Evolutionary conservation across 2,113 vertebrate genomes (phyloP).

Genomic region (Cinclus cinclus): DNA sequence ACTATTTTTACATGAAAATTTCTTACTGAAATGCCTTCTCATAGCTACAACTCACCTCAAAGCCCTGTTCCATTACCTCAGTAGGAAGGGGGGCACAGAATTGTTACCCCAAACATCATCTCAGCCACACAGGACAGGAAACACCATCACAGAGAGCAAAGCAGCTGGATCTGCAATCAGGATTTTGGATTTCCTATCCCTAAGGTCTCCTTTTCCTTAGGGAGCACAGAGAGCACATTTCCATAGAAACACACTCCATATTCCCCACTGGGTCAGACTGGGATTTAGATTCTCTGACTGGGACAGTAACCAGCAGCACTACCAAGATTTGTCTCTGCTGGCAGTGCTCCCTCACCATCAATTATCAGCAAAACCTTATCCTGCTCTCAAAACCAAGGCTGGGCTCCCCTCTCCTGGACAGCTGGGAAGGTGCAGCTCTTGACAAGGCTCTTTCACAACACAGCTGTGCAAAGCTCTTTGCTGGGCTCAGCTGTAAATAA

Average conservation of each 20-base stretch:
- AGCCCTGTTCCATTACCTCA: neutral
- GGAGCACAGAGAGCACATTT: neutral
- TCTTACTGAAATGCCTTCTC: neutral
- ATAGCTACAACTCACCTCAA: neutral
- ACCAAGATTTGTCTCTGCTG: neutral
- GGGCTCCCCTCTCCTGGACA: constrained; percentile 63
- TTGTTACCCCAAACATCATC: neutral
- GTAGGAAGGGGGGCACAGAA: neutral
- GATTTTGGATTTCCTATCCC: neutral
- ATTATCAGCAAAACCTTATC: fast-evolving
- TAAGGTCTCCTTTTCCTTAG: neutral
- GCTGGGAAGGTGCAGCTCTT: constrained; percentile 40
- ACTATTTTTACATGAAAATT: neutral
- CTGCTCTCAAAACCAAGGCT: constrained; percentile 19
- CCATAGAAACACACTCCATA: neutral
- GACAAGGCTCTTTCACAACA: neutral
- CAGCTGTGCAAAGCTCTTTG: neutral
- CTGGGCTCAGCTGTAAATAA: neutral
- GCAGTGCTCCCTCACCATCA: neutral
- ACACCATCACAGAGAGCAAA: neutral
- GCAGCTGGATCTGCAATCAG: neutral
- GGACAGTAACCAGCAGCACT: neutral
- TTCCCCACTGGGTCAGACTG: neutral
- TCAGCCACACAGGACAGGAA: neutral
- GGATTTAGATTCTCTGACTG: neutral